phyloP scores from a whole-genome alignment of 2,888 invertebrate genomes.

The Microctonus hyperodae region DNA sequence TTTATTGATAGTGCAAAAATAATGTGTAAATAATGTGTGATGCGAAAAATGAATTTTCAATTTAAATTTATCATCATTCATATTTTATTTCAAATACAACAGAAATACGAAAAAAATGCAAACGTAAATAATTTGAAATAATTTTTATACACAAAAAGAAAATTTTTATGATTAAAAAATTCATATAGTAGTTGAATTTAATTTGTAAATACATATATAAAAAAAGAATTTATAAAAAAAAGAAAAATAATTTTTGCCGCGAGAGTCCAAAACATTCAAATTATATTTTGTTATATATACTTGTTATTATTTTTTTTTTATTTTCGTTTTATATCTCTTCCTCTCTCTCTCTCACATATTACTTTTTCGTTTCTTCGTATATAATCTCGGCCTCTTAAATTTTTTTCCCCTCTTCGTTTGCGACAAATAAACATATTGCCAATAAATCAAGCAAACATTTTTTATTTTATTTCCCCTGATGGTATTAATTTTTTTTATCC shows the following conservation, averaged over 20 bases:
- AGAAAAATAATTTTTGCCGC: conserved; percentile 5
- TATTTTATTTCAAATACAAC: neutral
- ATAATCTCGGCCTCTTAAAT: conserved; percentile 17
- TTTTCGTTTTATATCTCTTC: neutral
- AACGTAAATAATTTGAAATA: neutral
- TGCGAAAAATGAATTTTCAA: neutral
- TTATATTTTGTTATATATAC: conserved; percentile 18
- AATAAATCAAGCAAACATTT: conserved; percentile 21
- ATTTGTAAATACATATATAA: neutral
- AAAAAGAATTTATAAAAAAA: neutral
- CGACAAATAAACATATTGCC: conserved; percentile 27
- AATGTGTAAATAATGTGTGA: conserved; percentile 17
- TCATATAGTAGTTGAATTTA: neutral
- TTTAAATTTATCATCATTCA: neutral
- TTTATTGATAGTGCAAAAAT: neutral
- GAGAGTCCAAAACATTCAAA: conserved; percentile 13
- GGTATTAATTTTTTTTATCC: conserved; percentile 10
- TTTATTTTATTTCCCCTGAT: neutral
- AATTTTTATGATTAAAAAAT: neutral
- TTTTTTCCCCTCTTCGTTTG: conserved; percentile 18
- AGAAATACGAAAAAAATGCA: neutral
- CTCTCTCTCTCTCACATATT: neutral
- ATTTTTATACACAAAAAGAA: neutral
- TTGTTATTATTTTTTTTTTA: neutral
- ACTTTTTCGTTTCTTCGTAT: neutral